phyloP scores from a whole-genome alignment of 2,797 vertebrate genomes.

The Chiropotes sagulatus region DNA sequence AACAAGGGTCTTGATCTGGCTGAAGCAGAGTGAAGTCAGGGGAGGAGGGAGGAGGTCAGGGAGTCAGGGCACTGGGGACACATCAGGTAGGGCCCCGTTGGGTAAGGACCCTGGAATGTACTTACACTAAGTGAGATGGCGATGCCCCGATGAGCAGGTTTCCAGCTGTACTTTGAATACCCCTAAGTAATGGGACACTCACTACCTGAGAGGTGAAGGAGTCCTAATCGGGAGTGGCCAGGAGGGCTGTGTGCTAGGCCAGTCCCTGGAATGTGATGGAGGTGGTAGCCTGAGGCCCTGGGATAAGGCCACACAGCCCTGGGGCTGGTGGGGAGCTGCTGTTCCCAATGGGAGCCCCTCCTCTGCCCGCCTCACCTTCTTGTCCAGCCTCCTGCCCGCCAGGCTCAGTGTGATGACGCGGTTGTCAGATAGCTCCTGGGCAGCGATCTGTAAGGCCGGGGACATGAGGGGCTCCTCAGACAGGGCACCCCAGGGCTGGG shows the following conservation, averaged over 20 bases:
- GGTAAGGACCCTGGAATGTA: not conserved
- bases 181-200: not conserved
- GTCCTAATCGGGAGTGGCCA: not conserved
- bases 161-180: not conserved
- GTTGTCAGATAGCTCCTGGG: slow-evolving; percentile 98
- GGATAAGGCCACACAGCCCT: not conserved
- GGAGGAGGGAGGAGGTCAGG: not conserved
- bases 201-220: not conserved
- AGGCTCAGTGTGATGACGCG: slow-evolving; percentile 96
- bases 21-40: not conserved
- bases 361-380: slow-evolving; percentile 89
- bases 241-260: not conserved
- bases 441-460: slow-evolving; percentile 90
- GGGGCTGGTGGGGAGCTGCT: not conserved
- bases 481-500: not conserved
- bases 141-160: not conserved
- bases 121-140: not conserved
- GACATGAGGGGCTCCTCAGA: not conserved
- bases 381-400: slow-evolving; percentile 97
- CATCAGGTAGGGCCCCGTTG: not conserved
- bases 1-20: not conserved
- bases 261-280: not conserved
- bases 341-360: not conserved
- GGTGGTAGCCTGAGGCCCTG: not conserved
- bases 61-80: not conserved